Conservation (phyloP, 2,797 vertebrate genomes). For the Hippocampus kuda region DNA sequence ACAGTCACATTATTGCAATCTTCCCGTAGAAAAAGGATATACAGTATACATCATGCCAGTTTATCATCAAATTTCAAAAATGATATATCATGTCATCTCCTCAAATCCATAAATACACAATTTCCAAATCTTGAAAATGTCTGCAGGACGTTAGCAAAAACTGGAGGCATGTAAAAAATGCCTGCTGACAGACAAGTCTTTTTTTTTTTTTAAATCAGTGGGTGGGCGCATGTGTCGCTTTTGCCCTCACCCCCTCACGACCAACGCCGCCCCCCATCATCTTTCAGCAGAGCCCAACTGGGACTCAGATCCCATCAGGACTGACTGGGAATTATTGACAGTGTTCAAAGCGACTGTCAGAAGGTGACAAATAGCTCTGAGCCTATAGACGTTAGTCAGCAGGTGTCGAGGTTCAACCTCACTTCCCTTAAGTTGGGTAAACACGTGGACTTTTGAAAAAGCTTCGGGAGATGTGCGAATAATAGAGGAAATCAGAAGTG, state of each 20-base stretch:
- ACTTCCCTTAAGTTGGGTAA: slow-evolving; percentile 34
- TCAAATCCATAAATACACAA: neutral
- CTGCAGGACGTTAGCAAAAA: neutral
- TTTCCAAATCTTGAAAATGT: neutral
- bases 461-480: slow-evolving; percentile 32
- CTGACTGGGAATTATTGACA: slow-evolving; percentile 27
- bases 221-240: neutral
- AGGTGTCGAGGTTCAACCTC: slow-evolving; percentile 39
- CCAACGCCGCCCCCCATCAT: slow-evolving; percentile 10
- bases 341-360: slow-evolving; percentile 39
- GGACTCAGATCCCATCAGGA: slow-evolving; percentile 31
- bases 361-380: slow-evolving; percentile 33
- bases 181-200: neutral
- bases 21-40: neutral
- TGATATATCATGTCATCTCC: neutral
- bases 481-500: slow-evolving; percentile 37
- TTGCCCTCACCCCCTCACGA: slow-evolving; percentile 3
- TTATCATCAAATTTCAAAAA: neutral
- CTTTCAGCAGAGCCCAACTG: neutral
- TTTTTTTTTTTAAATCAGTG: neutral
- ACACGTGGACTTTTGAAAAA: slow-evolving; percentile 41
- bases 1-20: neutral
- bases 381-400: slow-evolving; percentile 29
- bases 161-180: neutral
- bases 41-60: neutral